A percentile compares a stretch with the other conserved stretches of the same genome.
These are phyloP conservation scores for Meandrina meandrites DNA, from an alignment of 92 coral and sea anemone species.

Conservation along the genomic window DNA sequence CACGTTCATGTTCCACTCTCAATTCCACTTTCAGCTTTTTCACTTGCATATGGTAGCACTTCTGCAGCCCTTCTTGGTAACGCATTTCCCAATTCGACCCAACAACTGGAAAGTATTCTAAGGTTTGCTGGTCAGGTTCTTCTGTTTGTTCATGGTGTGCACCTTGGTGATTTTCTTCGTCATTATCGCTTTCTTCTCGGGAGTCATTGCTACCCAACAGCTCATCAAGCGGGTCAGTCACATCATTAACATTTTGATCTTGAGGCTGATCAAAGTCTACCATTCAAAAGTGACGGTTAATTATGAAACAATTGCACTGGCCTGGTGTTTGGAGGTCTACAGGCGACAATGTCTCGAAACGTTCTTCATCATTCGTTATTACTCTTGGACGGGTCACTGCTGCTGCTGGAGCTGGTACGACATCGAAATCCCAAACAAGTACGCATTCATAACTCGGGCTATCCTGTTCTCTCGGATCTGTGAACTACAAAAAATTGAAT, in stretches of 20 bases:
- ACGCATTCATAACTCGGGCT: slow-evolving; percentile 9
- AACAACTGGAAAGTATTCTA: slow-evolving; percentile 43
- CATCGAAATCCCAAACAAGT: slow-evolving; percentile 50
- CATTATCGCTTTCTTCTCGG: slow-evolving; percentile 39
- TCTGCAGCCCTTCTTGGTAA: slow-evolving; percentile 46
- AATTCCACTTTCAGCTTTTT: slow-evolving; percentile 22
- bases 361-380: background rate
- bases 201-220: background rate
- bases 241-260: no score
- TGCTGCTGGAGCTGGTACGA: slow-evolving; percentile 47
- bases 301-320: slow-evolving; percentile 44
- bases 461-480: slow-evolving; percentile 41
- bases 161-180: slow-evolving; percentile 6
- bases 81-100: slow-evolving; percentile 55
- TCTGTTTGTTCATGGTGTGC: background rate
- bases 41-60: slow-evolving; percentile 29
- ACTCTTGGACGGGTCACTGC: slow-evolving; percentile 15
- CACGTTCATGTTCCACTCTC: slow-evolving; percentile 49
- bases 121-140: slow-evolving; percentile 7
- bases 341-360: slow-evolving; percentile 35
- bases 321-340: slow-evolving; percentile 17
- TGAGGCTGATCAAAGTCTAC: no score
- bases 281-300: no score
- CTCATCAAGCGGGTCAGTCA: no score
- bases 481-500: slow-evolving; percentile 31